phyloP scores from a whole-genome alignment of 2,113 vertebrate genomes.

The Myotis lucifugus region DNA sequence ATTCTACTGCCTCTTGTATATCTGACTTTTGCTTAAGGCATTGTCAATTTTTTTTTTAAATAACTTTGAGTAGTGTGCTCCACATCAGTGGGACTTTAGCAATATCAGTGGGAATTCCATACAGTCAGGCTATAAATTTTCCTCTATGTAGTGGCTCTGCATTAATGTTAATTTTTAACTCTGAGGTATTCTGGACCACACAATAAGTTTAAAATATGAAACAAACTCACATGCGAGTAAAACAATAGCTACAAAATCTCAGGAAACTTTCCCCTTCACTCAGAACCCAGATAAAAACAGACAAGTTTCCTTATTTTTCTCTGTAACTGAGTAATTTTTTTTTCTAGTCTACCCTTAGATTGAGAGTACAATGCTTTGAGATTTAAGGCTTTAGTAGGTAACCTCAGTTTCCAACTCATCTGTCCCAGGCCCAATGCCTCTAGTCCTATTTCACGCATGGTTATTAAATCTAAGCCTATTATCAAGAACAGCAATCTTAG shows the following conservation, averaged over 20 bases:
- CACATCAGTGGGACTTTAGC: neutral
- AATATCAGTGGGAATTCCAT: neutral
- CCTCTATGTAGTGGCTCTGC: neutral
- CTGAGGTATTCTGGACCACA: neutral
- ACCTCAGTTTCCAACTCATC: neutral
- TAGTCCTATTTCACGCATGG: neutral
- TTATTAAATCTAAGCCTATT: conserved; percentile 1
- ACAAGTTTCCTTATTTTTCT: conserved; percentile 14
- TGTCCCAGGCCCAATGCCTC: neutral
- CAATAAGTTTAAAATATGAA: neutral
- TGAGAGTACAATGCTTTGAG: neutral
- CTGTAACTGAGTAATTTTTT: neutral
- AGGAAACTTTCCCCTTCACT: neutral
- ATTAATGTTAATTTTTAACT: neutral
- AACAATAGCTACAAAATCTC: neutral
- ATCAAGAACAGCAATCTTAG: neutral
- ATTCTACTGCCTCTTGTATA: neutral
- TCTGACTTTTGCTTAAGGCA: conserved; percentile 2
- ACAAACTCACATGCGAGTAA: neutral
- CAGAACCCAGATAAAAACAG: neutral
- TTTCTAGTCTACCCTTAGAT: neutral
- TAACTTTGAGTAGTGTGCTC: neutral
- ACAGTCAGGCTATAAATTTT: neutral
- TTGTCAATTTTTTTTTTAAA: neutral
- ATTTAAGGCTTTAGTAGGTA: neutral